These are phyloP conservation scores for Coturnix japonica DNA, from an alignment of 2,113 vertebrate genomes.

Conservation along the genomic window DNA sequence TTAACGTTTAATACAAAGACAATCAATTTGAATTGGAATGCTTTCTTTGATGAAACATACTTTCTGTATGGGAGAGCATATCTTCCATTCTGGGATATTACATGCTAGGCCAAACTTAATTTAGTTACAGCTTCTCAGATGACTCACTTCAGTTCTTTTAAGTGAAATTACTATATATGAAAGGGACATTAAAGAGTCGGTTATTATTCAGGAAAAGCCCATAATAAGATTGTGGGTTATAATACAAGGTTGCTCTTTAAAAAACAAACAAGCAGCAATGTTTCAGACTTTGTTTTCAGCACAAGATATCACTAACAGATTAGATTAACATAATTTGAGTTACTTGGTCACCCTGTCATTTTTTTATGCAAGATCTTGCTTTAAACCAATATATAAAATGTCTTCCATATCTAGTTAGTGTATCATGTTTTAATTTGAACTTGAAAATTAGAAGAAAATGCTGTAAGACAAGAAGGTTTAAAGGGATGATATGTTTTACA, in stretches of 20 bases:
- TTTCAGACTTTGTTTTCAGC: slow-evolving; percentile 50
- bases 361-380: slow-evolving; percentile 39
- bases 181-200: slow-evolving; percentile 24
- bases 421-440: slow-evolving; percentile 54
- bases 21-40: slow-evolving; percentile 37
- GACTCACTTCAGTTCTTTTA: slow-evolving; percentile 11
- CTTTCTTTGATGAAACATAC: background rate
- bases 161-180: slow-evolving; percentile 10
- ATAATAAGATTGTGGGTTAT: slow-evolving; percentile 12
- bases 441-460: slow-evolving; percentile 56
- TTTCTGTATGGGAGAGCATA: background rate
- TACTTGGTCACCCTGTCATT: slow-evolving; percentile 6
- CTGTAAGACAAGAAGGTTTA: slow-evolving; percentile 66
- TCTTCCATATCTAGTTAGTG: slow-evolving; percentile 49
- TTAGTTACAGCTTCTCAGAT: background rate
- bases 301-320: slow-evolving; percentile 8
- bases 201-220: slow-evolving; percentile 34
- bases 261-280: background rate
- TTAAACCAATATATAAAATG: slow-evolving; percentile 35
- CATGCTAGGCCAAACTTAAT: background rate
- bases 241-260: background rate
- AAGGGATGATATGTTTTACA: slow-evolving; percentile 74
- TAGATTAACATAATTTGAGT: background rate
- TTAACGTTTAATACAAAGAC: slow-evolving; percentile 61
- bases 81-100: background rate